phyloP scores from a whole-genome alignment of 2,113 vertebrate genomes.

The Laticauda laticaudata region DNA sequence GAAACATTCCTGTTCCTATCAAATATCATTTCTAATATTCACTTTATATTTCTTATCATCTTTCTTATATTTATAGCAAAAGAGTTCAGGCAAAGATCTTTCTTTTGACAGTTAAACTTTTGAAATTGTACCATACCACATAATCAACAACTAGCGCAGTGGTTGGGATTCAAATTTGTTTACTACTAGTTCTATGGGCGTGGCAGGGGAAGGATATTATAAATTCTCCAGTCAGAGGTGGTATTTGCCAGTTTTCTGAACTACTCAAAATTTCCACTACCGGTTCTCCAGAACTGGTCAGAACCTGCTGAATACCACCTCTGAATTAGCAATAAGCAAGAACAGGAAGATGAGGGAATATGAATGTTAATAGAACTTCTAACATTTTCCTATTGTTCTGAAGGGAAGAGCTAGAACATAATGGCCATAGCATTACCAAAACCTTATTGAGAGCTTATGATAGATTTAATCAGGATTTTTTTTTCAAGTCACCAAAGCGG shows the following conservation, averaged over 20 bases:
- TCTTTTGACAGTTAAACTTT: background rate
- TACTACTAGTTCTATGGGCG: no score
- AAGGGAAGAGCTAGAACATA: background rate
- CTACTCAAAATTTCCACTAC: no score
- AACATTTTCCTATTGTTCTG: background rate
- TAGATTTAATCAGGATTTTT: background rate
- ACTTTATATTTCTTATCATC: background rate
- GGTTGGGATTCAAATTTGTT: no score
- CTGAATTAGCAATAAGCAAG: background rate
- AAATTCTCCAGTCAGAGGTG: no score
- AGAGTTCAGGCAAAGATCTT: background rate
- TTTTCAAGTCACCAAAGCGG: background rate
- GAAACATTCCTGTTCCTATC: background rate
- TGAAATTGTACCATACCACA: background rate
- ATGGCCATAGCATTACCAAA: background rate
- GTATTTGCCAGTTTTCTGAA: no score
- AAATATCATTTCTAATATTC: background rate
- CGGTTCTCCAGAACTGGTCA: no score
- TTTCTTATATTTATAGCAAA: background rate
- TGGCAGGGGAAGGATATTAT: no score
- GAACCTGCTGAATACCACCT: no score
- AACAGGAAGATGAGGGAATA: background rate
- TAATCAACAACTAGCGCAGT: background rate
- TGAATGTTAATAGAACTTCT: background rate
- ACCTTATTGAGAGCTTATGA: background rate